These are phyloP conservation scores for Dermatophagoides farinae DNA, from an alignment of 1,140 invertebrate genomes.

Conservation along the genomic window DNA sequence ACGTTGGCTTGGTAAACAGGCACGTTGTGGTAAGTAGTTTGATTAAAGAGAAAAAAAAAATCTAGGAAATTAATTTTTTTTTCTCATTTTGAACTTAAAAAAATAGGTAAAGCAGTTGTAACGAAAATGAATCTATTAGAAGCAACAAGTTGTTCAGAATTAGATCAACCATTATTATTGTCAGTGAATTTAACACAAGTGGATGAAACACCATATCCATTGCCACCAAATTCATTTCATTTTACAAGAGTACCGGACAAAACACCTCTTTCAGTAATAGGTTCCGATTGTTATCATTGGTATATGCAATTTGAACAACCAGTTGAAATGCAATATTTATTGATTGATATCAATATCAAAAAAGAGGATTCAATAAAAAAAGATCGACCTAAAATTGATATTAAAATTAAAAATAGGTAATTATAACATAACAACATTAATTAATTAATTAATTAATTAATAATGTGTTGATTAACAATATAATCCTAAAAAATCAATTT, in stretches of 20 bases:
- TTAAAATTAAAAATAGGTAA: not conserved
- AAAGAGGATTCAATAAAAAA: not conserved
- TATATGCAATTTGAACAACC: not conserved
- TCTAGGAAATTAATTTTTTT: no score
- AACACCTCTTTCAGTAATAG: not conserved
- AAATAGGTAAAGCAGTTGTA: not conserved
- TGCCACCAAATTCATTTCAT: not conserved
- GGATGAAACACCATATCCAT: not conserved
- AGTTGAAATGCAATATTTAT: not conserved
- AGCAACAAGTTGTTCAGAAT: not conserved
- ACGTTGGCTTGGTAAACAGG: not conserved
- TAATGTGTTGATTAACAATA: not conserved
- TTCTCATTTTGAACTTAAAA: not conserved
- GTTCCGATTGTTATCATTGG: slow-evolving; percentile 4
- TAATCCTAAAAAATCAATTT: not conserved
- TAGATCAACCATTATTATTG: not conserved
- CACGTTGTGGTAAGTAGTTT: slow-evolving; percentile 4
- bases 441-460: not conserved
- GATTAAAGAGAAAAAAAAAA: not conserved
- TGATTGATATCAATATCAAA: not conserved
- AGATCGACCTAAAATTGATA: not conserved
- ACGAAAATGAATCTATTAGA: not conserved
- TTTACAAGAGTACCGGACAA: not conserved
- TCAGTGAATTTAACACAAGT: not conserved
- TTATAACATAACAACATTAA: no score